Evolutionary conservation across 2,888 invertebrate genomes (phyloP), one percentile per base, ranked within the genome.

Genomic region (Lampropteryx suffumata): DNA sequence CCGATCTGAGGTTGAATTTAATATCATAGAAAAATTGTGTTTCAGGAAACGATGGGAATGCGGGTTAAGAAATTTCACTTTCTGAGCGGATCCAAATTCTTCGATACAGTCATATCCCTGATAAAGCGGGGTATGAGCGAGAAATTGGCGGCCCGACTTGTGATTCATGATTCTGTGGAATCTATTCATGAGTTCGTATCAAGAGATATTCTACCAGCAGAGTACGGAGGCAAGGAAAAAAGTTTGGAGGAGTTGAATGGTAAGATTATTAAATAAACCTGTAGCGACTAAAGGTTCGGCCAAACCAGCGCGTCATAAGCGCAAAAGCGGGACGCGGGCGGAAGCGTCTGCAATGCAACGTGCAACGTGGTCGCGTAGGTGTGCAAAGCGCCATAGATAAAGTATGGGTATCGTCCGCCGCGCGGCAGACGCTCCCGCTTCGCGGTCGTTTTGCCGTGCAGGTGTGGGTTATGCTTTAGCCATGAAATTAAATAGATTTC

Each of bases 161-260:
- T 64, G 2, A 44, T 71, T 0, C 74, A 75, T n/a, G 36, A 48
- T 1, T 57, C 35, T 27, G 2, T 67, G 2, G 71, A 77, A 2
- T 54, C 67, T 0, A 36, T 76, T 1, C 50, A 68, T 28, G 48
- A 71, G 0, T 46, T 49, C n/a, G 26, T 77, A 10, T 62, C 68
- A 0, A 66, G 45, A 39, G 69, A 71, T 1, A 40, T 60, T 3
- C 44, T 76, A 4, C 78, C 78, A 0, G 29, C 39, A 21, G 78
- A 78, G 0, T 66, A 62, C 12, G 76, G 73, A 0, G 77, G 77
- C 0, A 39, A 59, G 12, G 71, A 62, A 3, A 62, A 37, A 11
- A 49, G 59, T 11, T 12, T 69, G 0, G 50, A 57, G 3, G 67
- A 72, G 36, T 29, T 73, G 2, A 17, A 40, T n/a, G 72, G 79